Base-by-base conservation (phyloP, 2,797 vertebrate species). In the Danio albolineatus region DNA sequence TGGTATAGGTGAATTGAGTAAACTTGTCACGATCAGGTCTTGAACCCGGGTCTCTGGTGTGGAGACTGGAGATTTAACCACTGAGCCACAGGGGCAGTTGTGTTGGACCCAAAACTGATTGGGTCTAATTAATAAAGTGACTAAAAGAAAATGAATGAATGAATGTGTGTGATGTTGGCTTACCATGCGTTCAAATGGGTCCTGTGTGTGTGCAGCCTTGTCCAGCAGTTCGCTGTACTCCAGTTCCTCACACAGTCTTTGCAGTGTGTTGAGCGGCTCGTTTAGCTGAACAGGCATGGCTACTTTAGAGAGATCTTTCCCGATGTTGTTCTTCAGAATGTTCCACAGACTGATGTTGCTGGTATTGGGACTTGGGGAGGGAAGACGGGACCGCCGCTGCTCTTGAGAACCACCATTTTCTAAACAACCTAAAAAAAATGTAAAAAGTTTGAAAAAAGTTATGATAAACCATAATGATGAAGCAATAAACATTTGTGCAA, bases 271-370 rank as follows among this genome's bases (percentile, higher is more conserved):
- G 51, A 99, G 92, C 0, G 98, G 98, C 88, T 99, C 97, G 0
- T 99, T 99, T 6, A 99, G 90, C 78, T 97, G 95, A 53, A 99
- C 98, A 0, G 98, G 98, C 97, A 99, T 99, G 48, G 96, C 94
- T 90, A 99, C 98, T 85, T 98, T 99, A 78, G 98, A 99, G 66
- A 99, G 92, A 86, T 99, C 98, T 90, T 99, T 99, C 51, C 98
- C 98, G 0, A 99, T 98, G 90, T 99, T 99, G 73, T 98, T 99
- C 80, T 94, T 95, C 76, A 99, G 94, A 88, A 99, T 99, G 90
- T 98, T 97, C 98, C 98, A 99, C 4, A 99, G 87, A 87, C 97
- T 99, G 90, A 99, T 92, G 88, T 92, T 96, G 84, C 95, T 96
- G 19, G 93, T 96, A 86, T 94, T 96, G 61, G 96, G 96, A 51